Evolutionary conservation across 1,140 invertebrate genomes (phyloP), one percentile per base, ranked within the genome.

Genomic region (Cydia amplana): DNA sequence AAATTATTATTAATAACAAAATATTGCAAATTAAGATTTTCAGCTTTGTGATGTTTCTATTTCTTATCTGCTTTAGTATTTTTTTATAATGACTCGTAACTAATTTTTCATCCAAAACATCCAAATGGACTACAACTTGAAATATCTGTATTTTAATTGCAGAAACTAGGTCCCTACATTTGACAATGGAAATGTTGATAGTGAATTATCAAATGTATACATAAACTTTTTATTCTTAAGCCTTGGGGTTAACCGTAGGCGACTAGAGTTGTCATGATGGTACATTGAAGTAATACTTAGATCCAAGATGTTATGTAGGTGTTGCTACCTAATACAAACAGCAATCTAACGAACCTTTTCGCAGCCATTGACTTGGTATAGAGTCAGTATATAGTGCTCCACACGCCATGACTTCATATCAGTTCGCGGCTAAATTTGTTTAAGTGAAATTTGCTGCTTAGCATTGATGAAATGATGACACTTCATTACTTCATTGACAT

Each of bases 181-280:
- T 14, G 0, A 46, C 36, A 46, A 46, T 16, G 43, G 43, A 46
- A 46, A 46, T 43, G 43, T 43, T 12, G 10, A 43, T 14, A 60
- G 12, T 60, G n/a, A 51, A 12, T 18, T 51, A 43, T 51, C 49
- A 51, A 55, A 55, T 55, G n/a, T 18, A 18, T 55, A 49, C 36
- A 46, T 60, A 60, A 60, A 12, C 18, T 12, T 23, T 60, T 20
- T 18, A 23, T 20, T 60, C 16, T 23, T 60, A 18, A 6, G 51
- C 51, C 51, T 55, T 18, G 51, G 51, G 9, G 12, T 18, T 6
- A 55, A 14, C 51, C n/a, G 18, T 18, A 55, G 51, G 16, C 55
- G 55, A 60, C 55, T 60, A 60, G 55, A 60, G 55, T 23, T 60
- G 20, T 10, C 20, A 60, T 23, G 6, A 60, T 60, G 55, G 55